These are phyloP conservation scores for Riptortus pedestris DNA, from an alignment of 1,140 invertebrate genomes.

Conservation along the genomic window DNA sequence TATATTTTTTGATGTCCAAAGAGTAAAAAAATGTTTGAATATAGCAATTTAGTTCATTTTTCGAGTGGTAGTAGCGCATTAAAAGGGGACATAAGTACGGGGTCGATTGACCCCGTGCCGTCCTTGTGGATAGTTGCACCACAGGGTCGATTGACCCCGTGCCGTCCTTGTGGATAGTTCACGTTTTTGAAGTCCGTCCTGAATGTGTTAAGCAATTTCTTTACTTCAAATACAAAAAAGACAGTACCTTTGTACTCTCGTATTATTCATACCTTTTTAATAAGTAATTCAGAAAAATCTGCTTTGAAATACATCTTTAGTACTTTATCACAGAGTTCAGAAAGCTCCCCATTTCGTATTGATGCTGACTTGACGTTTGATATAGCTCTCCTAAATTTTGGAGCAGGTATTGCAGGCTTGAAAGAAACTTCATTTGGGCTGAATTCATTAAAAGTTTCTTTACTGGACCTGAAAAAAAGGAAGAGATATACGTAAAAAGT, in stretches of 20 bases:
- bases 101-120: no score
- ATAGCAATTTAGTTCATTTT: no score
- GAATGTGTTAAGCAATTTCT: background rate
- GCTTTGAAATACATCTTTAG: background rate
- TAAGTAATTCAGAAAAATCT: background rate
- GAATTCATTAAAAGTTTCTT: constrained; percentile 46
- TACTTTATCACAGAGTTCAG: constrained; percentile 11
- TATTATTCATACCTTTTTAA: background rate
- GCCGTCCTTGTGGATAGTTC: no score
- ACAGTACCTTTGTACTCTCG: background rate
- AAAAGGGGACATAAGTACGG: no score
- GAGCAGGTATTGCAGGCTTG: constrained; percentile 49
- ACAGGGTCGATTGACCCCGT: no score
- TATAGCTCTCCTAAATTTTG: constrained; percentile 33
- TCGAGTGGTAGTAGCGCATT: no score
- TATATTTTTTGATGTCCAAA: no score
- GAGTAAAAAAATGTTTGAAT: no score
- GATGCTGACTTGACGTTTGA: constrained; percentile 1
- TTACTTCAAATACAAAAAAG: background rate
- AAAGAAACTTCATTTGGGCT: constrained; percentile 54
- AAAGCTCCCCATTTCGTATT: constrained; percentile 13
- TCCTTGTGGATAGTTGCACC: no score
- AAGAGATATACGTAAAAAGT: background rate
- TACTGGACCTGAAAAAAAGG: constrained; percentile 38
- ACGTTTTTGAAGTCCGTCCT: no score